Base-by-base conservation (phyloP, 2,888 invertebrate genomes). In the Rhorus exstirpatorius region DNA sequence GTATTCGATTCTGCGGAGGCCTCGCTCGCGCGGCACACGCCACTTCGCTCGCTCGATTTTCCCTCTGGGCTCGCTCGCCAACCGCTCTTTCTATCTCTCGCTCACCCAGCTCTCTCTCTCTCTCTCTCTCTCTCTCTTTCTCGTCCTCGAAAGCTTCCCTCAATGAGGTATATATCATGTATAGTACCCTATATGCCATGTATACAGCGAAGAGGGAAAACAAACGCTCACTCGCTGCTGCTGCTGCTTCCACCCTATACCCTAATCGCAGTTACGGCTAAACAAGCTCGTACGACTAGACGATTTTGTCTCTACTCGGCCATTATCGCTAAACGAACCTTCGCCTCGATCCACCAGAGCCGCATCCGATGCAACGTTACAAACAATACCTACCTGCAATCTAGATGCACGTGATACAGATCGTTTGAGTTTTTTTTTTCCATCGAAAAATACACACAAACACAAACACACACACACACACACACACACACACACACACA, bases 1-100 rank as follows among this genome's bases (percentile, higher is more conserved):
- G 77, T 89, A 86, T 89, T 89, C 86, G 87, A 84, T 79, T 85
- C 83, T 65, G 78, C 68, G 65, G 67, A 49, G 61, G 51, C 55
- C 21, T 41, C 12, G 41, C 14, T 24, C 14, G 31, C 12, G 46
- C 61, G 12, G 26, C 41, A n/a, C 68, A 41, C 78, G 53, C 53
- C 21, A 38, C 46, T 46, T n/a, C n/a, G 53, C 67, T 51, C 49
- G 24, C 55, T 41, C 83, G 46, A n/a, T 72, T 77, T 55, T 70
- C 44, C 82, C 72, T 72, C 60, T 26, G 72, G 72, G 21, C 14
- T 14, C 31, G 10, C 14, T 8, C 1, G 67, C 70, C 58, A 58
- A 55, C n/a, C 49, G 19, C 46, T 21, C 53, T 31, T 35, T 19
- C 63, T 35, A 19, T 55, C 55, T 51, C 35, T n/a, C 67, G 31